phyloP scores from a whole-genome alignment of 2,797 vertebrate genomes.

The Vultur gryphus region DNA sequence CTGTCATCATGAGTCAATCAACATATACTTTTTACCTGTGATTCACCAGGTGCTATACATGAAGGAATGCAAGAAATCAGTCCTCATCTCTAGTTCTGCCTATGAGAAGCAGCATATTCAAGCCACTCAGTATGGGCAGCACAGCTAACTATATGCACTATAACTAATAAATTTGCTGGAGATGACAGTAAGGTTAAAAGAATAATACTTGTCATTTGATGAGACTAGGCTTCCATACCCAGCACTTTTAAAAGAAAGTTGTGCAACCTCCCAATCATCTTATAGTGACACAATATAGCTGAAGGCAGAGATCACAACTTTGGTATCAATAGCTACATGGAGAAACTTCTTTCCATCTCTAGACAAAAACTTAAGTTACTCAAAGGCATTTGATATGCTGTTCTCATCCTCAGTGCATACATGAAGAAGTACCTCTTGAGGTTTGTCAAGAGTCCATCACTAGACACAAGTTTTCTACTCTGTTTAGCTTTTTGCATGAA shows the following conservation, averaged over 20 bases:
- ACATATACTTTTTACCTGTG: neutral
- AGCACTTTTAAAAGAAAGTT: neutral
- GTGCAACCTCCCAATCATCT: neutral
- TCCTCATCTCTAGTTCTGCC: neutral
- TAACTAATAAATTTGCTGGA: neutral
- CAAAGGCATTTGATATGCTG: neutral
- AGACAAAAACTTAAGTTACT: neutral
- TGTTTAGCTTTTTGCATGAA: neutral
- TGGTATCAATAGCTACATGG: neutral
- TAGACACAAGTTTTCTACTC: neutral
- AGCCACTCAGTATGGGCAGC: neutral
- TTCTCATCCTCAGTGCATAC: neutral
- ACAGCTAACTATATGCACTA: neutral
- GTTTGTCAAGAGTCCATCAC: neutral
- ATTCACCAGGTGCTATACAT: neutral
- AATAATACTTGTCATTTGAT: neutral
- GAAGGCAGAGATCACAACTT: neutral
- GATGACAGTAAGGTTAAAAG: neutral
- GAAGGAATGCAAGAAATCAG: neutral
- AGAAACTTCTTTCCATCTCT: neutral
- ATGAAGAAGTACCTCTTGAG: neutral
- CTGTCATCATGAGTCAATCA: neutral
- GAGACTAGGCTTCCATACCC: neutral
- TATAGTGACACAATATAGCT: neutral
- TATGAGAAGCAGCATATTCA: neutral